phyloP scores from a whole-genome alignment of 23 tunicate species.

The Trididemnum clinides region DNA sequence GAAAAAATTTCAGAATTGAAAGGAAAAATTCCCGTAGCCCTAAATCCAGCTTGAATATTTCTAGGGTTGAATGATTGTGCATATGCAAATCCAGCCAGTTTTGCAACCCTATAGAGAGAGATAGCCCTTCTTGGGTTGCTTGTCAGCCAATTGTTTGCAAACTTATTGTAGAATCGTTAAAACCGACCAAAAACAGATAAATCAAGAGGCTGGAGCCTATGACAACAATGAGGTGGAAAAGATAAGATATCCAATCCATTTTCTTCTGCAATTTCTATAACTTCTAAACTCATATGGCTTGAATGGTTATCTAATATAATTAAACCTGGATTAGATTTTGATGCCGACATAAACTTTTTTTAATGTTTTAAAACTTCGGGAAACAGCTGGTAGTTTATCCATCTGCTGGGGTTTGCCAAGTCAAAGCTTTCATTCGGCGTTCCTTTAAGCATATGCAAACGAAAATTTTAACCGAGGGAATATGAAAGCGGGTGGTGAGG shows the following conservation, averaged over 20 bases:
- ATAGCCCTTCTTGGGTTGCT: neutral
- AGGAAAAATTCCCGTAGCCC: neutral
- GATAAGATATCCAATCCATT: constrained; percentile 29
- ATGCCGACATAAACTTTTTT: neutral
- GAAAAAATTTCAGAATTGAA: neutral
- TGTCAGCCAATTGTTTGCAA: neutral
- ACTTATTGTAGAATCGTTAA: constrained; percentile 1
- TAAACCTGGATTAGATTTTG: neutral
- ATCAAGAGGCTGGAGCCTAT: constrained; percentile 44
- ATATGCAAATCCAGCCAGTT: neutral
- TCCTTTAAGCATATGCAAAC: neutral
- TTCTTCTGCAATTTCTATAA: constrained; percentile 2
- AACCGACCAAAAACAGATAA: constrained; percentile 48
- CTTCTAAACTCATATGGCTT: neutral
- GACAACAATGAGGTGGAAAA: constrained; percentile 53
- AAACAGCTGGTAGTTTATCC: constrained; percentile 9
- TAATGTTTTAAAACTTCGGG: constrained; percentile 20
- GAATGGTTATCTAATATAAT: neutral
- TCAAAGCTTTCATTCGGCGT: constrained; percentile 15
- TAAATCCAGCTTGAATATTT: constrained; percentile 12
- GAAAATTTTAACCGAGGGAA: neutral
- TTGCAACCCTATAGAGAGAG: constrained; percentile 18
- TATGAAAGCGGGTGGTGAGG: constrained; percentile 11
- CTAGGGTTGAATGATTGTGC: neutral
- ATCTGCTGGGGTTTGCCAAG: neutral